These are phyloP conservation scores for Chaenogobius annularis DNA, from an alignment of 2,113 vertebrate species.

Conservation along the genomic window DNA sequence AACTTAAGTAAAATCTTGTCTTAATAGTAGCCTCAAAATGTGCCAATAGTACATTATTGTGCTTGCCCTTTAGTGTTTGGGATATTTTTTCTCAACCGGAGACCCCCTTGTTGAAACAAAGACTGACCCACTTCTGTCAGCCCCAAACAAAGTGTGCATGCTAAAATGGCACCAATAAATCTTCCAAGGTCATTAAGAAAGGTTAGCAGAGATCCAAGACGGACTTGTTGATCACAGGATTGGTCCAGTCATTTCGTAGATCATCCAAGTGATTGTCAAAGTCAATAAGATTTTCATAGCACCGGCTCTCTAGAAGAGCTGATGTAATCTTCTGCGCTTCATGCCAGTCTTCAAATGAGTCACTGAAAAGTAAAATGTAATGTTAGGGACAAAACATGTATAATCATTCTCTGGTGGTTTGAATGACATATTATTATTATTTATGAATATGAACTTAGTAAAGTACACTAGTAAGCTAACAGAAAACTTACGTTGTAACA, in stretches of 20 bases:
- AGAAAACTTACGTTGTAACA: constrained; percentile 83
- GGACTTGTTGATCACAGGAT: constrained; percentile 95
- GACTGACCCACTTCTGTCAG: constrained; percentile 29
- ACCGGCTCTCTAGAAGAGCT: constrained; percentile 87
- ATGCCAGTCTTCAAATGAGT: constrained; percentile 92
- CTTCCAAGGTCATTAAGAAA: constrained; percentile 4
- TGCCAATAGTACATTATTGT: constrained; percentile 32
- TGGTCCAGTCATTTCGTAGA: constrained; percentile 97
- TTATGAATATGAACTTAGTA: no score
- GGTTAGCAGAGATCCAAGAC: constrained; percentile 91
- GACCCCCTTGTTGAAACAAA: constrained; percentile 45
- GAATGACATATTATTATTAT: not conserved
- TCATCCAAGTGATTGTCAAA: constrained; percentile 98
- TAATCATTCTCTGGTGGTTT: not conserved
- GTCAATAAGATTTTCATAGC: constrained; percentile 91
- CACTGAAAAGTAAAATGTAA: constrained; percentile 70
- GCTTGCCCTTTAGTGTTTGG: constrained; percentile 51
- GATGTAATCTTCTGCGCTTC: constrained; percentile 93
- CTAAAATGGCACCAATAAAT: constrained; percentile 53
- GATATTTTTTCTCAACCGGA: constrained; percentile 28
- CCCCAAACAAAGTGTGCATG: constrained; percentile 42
- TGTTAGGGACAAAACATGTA: not conserved
- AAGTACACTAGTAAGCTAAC: not conserved
- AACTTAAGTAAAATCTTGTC: not conserved
- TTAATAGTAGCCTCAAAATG: constrained; percentile 27